Evolutionary conservation across 2,797 vertebrate species (phyloP), one percentile per base, ranked within the genome.

Genomic region (Brachymystax lenok): DNA sequence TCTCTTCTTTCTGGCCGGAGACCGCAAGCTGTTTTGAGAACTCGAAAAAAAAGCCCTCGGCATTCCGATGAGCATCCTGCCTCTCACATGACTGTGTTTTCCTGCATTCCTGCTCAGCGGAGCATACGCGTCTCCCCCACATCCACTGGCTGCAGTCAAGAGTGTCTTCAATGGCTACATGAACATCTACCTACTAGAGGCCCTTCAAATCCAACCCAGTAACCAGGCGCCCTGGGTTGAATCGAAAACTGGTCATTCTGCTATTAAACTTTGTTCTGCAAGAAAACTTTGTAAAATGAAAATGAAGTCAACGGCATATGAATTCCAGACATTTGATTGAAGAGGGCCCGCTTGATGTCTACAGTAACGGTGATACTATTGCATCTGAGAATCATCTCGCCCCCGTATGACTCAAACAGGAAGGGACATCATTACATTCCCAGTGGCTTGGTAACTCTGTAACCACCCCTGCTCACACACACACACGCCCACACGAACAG

Each of bases 11-110:
- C 24, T 66, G 76, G 33, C 63, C 54, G 19, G n/a, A 66, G 75
- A 76, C 81, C 83, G 63, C 77, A 83, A 72, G 56, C 76, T 35
- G 67, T 83, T 84, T 80, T 71, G 73, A 64, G 63, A 84, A 71
- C 10, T 28, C 68, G 19, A 28, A 75, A 46, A 74, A 77, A 83
- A 76, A 73, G 50, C 54, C 73, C 77, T 50, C 73, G 74, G 78
- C 77, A 84, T 86, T 84, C 82, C 81, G 74, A 50, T 17, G 54
- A 82, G 79, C 85, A 83, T 84, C 81, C 79, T 73, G 76, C 70
- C 70, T 80, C 80, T 86, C 86, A 84, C 85, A 78, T 88, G 88
- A 88, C 76, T 80, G 66, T 80, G 79, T 88, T 86, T 86, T 84
- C 73, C 75, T 85, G 84, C 88, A 88, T 89, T 89, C 86, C 89